phyloP scores from a whole-genome alignment of 2,888 invertebrate genomes.

The Sicus ferrugineus region DNA sequence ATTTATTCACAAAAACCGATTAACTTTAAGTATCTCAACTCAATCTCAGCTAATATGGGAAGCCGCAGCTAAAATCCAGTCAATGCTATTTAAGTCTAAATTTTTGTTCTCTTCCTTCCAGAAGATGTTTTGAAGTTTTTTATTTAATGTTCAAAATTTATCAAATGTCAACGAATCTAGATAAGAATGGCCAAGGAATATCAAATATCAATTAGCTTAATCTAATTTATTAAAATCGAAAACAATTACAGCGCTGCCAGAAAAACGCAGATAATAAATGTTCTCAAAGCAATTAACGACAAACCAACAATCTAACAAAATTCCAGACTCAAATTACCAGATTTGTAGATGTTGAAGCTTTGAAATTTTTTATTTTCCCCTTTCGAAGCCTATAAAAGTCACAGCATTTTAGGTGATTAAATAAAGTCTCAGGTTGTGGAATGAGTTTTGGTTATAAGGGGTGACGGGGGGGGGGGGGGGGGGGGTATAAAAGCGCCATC shows the following conservation, averaged over 20 bases:
- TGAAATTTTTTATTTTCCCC: not conserved
- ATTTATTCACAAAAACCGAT: too few species aligned
- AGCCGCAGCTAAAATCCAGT: too few species aligned
- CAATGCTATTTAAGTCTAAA: too few species aligned
- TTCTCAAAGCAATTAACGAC: conserved; percentile 23
- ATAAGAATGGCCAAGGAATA: conserved; percentile 10
- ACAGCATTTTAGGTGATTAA: conserved; percentile 3
- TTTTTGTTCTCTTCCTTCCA: too few species aligned
- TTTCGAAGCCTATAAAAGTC: conserved; percentile 7
- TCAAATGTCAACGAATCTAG: conserved; percentile 13
- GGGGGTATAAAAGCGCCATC: not conserved
- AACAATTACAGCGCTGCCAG: conserved; percentile 53
- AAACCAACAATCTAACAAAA: not conserved
- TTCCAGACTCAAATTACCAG: conserved; percentile 19
- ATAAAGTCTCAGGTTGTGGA: conserved; percentile 7
- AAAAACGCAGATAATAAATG: conserved; percentile 30
- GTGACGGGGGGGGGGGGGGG: not conserved
- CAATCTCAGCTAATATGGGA: too few species aligned
- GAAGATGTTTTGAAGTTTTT: too few species aligned
- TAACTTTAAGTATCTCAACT: too few species aligned
- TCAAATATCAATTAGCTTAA: conserved; percentile 33
- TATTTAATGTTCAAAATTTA: conserved; percentile 35
- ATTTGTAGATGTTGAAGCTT: not conserved
- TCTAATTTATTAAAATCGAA: conserved; percentile 52
- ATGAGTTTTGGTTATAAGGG: not conserved